Evolutionary conservation across 2,113 vertebrate genomes (phyloP), one percentile per base, ranked within the genome.

Genomic region (Illadopsis cleaveri): DNA sequence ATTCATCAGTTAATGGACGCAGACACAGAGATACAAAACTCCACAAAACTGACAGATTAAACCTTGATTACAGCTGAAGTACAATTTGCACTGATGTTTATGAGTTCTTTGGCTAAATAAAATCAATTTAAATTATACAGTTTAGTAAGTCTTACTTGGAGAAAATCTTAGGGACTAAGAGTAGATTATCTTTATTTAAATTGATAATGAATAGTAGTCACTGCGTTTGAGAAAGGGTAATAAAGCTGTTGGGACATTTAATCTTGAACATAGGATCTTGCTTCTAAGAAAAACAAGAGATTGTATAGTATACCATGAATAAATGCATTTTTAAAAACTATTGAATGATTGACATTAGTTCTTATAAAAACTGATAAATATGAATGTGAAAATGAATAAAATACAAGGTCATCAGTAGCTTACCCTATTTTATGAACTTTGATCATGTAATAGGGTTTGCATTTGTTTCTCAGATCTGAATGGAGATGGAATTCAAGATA

Each of bases 401-500:
- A 98, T 98, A 99, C 98, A 97, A 98, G 98, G 98, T 98, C 98
- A 98, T 91, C 94, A 97, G 96, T 94, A 98, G 97, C 95, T 98
- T 93, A 97, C 94, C 94, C 97, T 97, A 78, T 98, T 98, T 97
- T 93, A 96, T 98, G 98, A 98, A 98, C 97, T 98, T 97, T 98
- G 98, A 97, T 97, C 97, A 95, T 86, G 86, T 96, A 98, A 98
- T 98, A 97, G 94, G 91, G 86, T 95, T 97, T 98, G 97, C 94
- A 98, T 98, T 98, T 98, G 96, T 96, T 98, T 98, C 95, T 98
- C 96, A 97, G 96, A 98, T 96, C 96, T 98, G 98, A 98, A 97
- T 98, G 96, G 94, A 98, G 97, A 96, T 98, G 79, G 99, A 99
- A 99, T 99, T 98, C 98, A 97, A 98, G 98, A 99, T 99, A 98